Conservation (phyloP, 2,797 vertebrate genomes). For the Hephaestus fuliginosus region DNA sequence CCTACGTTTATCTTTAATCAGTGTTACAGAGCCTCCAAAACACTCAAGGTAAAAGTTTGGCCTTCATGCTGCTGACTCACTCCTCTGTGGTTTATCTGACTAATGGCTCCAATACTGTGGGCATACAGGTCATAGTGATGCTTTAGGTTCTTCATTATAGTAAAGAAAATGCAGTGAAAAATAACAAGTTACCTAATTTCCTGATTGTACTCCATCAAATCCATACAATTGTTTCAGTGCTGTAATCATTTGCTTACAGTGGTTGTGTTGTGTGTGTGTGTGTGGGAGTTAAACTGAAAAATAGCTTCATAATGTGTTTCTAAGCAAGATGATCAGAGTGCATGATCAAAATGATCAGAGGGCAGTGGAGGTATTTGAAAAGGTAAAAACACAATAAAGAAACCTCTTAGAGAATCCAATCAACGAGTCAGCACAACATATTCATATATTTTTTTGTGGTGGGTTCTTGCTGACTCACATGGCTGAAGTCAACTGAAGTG, state of each 20-base stretch:
- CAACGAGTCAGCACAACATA: not conserved
- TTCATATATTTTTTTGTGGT: not conserved
- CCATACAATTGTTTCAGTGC: not conserved
- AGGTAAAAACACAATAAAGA: not conserved
- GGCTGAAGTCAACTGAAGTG: constrained; percentile 7
- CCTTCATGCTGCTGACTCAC: constrained; percentile 41
- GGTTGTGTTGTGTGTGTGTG: too few species aligned
- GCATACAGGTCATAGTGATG: constrained; percentile 9
- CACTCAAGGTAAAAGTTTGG: not conserved
- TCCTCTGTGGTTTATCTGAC: constrained; percentile 10
- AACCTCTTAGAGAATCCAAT: not conserved
- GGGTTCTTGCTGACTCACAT: constrained; percentile 34
- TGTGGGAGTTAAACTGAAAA: not conserved
- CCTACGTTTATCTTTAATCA: constrained; percentile 1
- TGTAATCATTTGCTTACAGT: not conserved
- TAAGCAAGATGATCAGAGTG: not conserved
- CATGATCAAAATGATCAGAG: too few species aligned
- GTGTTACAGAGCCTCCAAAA: constrained; percentile 12
- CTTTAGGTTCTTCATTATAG: not conserved
- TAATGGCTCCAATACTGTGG: constrained; percentile 8
- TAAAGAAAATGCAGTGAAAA: constrained; percentile 15
- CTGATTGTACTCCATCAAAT: not conserved
- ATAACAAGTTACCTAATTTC: not conserved
- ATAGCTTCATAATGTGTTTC: not conserved
- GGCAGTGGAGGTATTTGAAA: not conserved